Percentiles rank a stretch among this genome's conserved stretches.
Evolutionary conservation across 2,888 invertebrate genomes (phyloP).

Genomic region (Drosophila borborema): DNA sequence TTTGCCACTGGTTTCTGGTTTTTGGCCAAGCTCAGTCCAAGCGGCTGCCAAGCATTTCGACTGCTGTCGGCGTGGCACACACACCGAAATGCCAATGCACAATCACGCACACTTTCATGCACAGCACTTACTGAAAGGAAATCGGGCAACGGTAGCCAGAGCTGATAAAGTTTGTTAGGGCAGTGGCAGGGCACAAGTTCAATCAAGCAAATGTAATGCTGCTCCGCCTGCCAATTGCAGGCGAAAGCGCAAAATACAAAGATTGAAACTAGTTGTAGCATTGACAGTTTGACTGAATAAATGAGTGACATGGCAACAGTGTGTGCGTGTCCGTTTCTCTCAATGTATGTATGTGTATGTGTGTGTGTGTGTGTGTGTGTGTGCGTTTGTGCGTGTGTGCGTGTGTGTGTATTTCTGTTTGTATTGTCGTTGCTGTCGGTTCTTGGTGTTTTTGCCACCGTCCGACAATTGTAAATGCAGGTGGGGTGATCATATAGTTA

Average conservation of each 20-base stretch:
- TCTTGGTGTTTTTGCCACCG: slow-evolving; percentile 25
- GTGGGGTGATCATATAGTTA: slow-evolving; percentile 37
- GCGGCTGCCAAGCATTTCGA: slow-evolving; percentile 32
- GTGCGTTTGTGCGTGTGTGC: not conserved
- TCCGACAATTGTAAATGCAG: slow-evolving; percentile 50
- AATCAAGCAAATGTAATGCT: slow-evolving; percentile 77
- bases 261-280: slow-evolving; percentile 64
- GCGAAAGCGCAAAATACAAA: slow-evolving; percentile 70
- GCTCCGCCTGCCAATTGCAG: slow-evolving; percentile 70
- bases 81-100: slow-evolving; percentile 29
- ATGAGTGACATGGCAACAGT: slow-evolving; percentile 65
- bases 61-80: slow-evolving; percentile 25
- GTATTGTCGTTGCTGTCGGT: slow-evolving; percentile 19
- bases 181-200: slow-evolving; percentile 49
- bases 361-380: slow-evolving; percentile 12
- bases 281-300: slow-evolving; percentile 75
- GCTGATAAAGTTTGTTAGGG: slow-evolving; percentile 1
- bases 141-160: slow-evolving; percentile 6
- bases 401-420: not conserved
- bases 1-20: slow-evolving; percentile 34
- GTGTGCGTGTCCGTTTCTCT: slow-evolving; percentile 6
- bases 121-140: slow-evolving; percentile 6
- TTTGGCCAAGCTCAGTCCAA: slow-evolving; percentile 31
- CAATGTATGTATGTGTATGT: not conserved
- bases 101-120: slow-evolving; percentile 11